These are phyloP conservation scores for Dufourea novaeangliae DNA, from an alignment of 1,140 invertebrate species.

Conservation along the genomic window DNA sequence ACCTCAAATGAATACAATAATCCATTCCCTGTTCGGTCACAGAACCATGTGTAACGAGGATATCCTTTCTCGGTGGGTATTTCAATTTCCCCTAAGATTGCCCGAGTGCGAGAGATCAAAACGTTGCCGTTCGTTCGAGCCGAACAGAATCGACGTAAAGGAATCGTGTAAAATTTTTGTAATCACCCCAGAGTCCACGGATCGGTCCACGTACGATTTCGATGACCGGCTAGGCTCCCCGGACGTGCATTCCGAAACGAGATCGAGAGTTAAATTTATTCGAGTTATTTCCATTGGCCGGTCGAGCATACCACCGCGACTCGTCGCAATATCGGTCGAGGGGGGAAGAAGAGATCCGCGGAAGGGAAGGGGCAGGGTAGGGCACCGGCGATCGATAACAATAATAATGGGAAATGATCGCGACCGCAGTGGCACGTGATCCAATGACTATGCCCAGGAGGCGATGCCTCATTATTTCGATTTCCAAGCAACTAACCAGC, in stretches of 20 bases:
- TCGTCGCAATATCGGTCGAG: conserved; percentile 66
- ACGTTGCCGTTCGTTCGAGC: conserved; percentile 2
- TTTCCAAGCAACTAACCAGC: conserved; percentile 76
- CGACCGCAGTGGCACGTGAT: conserved; percentile 79
- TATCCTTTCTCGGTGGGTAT: not conserved
- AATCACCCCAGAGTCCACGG: conserved; percentile 31
- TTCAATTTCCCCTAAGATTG: conserved; percentile 31
- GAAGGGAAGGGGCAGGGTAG: conserved; percentile 28
- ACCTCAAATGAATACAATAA: not conserved
- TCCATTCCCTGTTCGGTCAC: not conserved
- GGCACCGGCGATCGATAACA: conserved; percentile 73
- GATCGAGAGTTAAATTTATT: conserved; percentile 68
- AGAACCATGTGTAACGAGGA: not conserved
- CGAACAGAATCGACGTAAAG: conserved; percentile 25
- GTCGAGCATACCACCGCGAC: conserved; percentile 51
- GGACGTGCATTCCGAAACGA: conserved; percentile 57
- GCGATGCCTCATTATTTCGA: conserved; percentile 79
- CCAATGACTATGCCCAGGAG: conserved; percentile 77
- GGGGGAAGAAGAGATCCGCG: not conserved
- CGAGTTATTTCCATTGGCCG: conserved; percentile 62
- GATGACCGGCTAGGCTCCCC: conserved; percentile 21
- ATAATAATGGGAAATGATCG: conserved; percentile 79
- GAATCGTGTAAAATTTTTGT: conserved; percentile 57
- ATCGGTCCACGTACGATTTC: conserved; percentile 36
- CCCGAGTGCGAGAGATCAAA: not conserved